Evolutionary conservation across 2,888 invertebrate species (phyloP), one percentile per base, ranked within the genome.

Genomic region (Dynastes hyllus): DNA sequence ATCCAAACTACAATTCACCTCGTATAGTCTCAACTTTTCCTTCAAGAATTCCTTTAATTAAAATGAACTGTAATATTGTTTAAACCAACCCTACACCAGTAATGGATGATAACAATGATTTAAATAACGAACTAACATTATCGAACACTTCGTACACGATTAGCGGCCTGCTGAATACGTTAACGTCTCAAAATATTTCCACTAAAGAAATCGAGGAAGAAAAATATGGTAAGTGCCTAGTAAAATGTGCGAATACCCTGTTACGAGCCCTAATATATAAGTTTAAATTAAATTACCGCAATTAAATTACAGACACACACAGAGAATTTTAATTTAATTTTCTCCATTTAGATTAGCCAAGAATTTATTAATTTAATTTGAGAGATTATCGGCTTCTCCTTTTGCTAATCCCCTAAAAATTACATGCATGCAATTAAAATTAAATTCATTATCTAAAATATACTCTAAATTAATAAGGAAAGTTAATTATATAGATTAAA

Each of bases 141-240:
- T 63, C 81, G n/a, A 78, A 77, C 51, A 79, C 69, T 65, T 80
- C 82, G 16, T 85, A 85, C 76, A 83, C 84, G 6, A 84, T 85
- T 78, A 83, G 81, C 71, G 84, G 83, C 32, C 78, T 84, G 65
- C 81, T 85, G 80, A 83, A 81, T 69, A 80, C 79, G 27, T 65
- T 81, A 37, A 65, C 78, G 58, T 40, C 73, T 6, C 58, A 53
- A 13, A 61, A 40, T 16, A 45, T 55, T 27, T 55, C 40, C 9
- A 27, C 76, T 45, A 76, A 50, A 11, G 76, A 76, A 65, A 50
- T 9, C 37, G 76, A 65, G 16, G 76, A 76, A 11, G 45, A 71
- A 65, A 70, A 71, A 70, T 78, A 78, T 53, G 78, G 78, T 63
- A 61, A 63, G 78, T 37, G 40, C 0, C 2, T 70, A 8, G 4